These are phyloP conservation scores for Acropora yongei DNA, from an alignment of 64 coral and sea anemone species.

Conservation along the genomic window DNA sequence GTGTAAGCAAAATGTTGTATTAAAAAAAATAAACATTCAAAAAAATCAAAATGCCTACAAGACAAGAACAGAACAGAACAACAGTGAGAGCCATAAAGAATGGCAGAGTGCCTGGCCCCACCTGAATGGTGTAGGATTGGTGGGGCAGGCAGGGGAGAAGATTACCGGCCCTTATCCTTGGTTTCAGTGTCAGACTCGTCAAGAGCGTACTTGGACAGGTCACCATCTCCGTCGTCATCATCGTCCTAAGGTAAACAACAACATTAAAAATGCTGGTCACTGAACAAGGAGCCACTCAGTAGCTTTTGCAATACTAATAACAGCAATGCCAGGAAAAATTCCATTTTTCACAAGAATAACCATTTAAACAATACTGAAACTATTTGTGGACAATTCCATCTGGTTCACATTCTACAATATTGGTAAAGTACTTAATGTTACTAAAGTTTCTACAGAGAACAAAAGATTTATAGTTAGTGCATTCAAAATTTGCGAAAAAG, in stretches of 20 bases:
- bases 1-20: not conserved
- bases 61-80: not conserved
- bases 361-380: too few relatives aligned
- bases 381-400: too few relatives aligned
- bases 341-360: too few relatives aligned
- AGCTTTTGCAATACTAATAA: too few relatives aligned
- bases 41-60: not conserved
- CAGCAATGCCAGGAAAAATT: too few relatives aligned
- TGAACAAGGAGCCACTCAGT: too few relatives aligned
- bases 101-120: slow-evolving; percentile 75
- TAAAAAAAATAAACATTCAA: not conserved
- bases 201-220: slow-evolving; percentile 90
- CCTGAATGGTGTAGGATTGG: slow-evolving; percentile 72
- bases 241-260: slow-evolving; percentile 40
- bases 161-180: slow-evolving; percentile 99
- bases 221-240: slow-evolving; percentile 84
- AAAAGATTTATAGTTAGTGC: too few relatives aligned
- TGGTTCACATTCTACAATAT: too few relatives aligned
- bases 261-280: not conserved
- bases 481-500: too few relatives aligned
- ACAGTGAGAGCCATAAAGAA: not conserved
- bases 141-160: slow-evolving; percentile 70
- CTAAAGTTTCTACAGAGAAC: too few relatives aligned
- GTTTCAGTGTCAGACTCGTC: slow-evolving; percentile 82
- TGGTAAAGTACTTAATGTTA: too few relatives aligned